Conservation (phyloP, 2,797 vertebrate genomes). For the Naso thynnoides region DNA sequence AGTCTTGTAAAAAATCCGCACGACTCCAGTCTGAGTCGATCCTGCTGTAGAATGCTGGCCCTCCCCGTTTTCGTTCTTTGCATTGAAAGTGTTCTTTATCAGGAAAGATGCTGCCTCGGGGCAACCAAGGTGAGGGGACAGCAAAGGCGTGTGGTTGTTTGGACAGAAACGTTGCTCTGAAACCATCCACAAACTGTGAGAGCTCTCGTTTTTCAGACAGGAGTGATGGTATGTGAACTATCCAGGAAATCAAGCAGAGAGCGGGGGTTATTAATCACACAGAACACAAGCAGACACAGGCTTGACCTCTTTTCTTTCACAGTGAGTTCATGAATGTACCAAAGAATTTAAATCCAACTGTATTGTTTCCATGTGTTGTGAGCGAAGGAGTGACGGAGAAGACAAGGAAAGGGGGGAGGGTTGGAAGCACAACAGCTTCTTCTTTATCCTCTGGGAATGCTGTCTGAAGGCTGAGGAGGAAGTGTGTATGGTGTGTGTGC, state of each 20-base stretch:
- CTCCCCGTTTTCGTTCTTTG: neutral
- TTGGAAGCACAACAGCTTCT: conserved; percentile 58
- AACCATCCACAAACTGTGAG: conserved; percentile 29
- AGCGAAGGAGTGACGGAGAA: conserved; percentile 22
- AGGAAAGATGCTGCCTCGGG: conserved; percentile 18
- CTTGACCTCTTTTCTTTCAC: conserved; percentile 28
- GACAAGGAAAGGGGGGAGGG: conserved; percentile 45
- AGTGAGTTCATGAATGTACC: conserved; percentile 34
- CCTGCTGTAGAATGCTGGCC: neutral
- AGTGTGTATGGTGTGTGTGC: conserved; percentile 32
- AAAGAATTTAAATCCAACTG: conserved; percentile 50
- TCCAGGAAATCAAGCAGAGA: conserved; percentile 24
- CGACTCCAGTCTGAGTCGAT: neutral
- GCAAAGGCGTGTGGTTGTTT: conserved; percentile 30
- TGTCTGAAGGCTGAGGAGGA: conserved; percentile 59
- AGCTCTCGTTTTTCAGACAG: conserved; percentile 11
- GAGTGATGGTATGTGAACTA: conserved; percentile 25
- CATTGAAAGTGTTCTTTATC: conserved; percentile 1
- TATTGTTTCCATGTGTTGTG: conserved; percentile 62
- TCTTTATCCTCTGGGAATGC: conserved; percentile 72
- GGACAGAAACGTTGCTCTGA: conserved; percentile 49
- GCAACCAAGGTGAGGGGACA: conserved; percentile 17
- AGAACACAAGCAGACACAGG: conserved; percentile 49
- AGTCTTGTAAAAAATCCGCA: neutral
- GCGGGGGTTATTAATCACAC: conserved; percentile 42